These are phyloP conservation scores for Lochmaea capreae DNA, from an alignment of 2,888 invertebrate species.

Conservation along the genomic window DNA sequence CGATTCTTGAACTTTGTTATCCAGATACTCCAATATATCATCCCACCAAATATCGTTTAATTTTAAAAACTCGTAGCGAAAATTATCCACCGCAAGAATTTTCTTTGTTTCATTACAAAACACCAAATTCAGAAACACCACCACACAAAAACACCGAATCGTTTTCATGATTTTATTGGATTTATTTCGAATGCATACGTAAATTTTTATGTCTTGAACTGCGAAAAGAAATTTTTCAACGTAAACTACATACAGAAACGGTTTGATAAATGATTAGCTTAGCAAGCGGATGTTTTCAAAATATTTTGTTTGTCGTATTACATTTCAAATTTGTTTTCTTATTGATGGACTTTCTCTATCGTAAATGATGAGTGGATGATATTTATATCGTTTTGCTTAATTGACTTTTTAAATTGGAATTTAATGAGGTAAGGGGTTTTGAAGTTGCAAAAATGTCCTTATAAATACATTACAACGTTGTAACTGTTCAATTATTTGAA, in stretches of 20 bases:
- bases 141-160: slow-evolving; percentile 21
- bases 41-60: slow-evolving; percentile 69
- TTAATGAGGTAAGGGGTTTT: too few species aligned
- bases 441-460: too few species aligned
- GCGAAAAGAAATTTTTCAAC: not conserved
- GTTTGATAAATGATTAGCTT: not conserved
- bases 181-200: slow-evolving; percentile 1
- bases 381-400: not conserved
- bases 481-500: too few species aligned
- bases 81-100: slow-evolving; percentile 67
- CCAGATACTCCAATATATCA: slow-evolving; percentile 49
- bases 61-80: slow-evolving; percentile 71
- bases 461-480: too few species aligned
- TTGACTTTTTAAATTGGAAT: not conserved
- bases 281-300: not conserved
- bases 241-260: not conserved
- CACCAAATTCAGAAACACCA: slow-evolving; percentile 3
- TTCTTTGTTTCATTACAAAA: slow-evolving; percentile 43
- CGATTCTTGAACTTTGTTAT: slow-evolving; percentile 45
- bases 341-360: not conserved
- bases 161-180: slow-evolving; percentile 15
- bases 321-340: not conserved
- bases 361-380: not conserved
- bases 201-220: not conserved
- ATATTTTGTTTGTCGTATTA: not conserved